These are phyloP conservation scores for Leucoptera coffeella DNA, from an alignment of 2,888 invertebrate species.

Conservation along the genomic window DNA sequence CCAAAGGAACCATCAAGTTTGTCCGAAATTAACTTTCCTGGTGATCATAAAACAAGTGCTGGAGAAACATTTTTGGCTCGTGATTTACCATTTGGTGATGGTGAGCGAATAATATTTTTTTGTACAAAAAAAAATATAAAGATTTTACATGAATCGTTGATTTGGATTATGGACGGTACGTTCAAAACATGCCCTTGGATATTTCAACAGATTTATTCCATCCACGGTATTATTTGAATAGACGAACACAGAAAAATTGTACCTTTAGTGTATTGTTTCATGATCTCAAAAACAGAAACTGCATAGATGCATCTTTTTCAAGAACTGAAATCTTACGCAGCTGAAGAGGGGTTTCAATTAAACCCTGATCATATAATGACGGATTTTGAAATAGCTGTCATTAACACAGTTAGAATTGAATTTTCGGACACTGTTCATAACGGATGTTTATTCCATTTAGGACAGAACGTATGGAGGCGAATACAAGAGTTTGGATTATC, in stretches of 20 bases:
- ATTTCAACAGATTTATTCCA: constrained; percentile 1
- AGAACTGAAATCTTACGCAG: constrained; percentile 1
- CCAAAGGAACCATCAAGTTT: neutral
- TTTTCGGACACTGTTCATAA: constrained; percentile 3
- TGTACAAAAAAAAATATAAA: neutral
- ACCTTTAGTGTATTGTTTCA: constrained; percentile 1
- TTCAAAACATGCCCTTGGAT: neutral
- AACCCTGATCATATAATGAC: constrained; percentile 3
- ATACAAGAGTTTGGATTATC: constrained; percentile 3
- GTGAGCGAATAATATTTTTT: neutral
- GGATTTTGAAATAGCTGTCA: constrained; percentile 4
- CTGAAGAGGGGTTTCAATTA: neutral
- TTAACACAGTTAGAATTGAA: constrained; percentile 1
- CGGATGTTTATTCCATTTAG: constrained; percentile 4
- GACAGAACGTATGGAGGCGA: constrained; percentile 5
- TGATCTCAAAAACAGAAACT: neutral
- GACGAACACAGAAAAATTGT: constrained; percentile 1
- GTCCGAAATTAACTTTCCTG: neutral
- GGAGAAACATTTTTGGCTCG: neutral
- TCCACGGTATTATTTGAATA: neutral
- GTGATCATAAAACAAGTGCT: neutral
- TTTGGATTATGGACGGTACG: neutral
- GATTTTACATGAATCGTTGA: neutral
- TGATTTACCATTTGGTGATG: neutral
- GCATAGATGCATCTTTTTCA: constrained; percentile 1